A percentile compares a stretch with the other conserved stretches of the same genome.
phyloP scores from a whole-genome alignment of 2,113 vertebrate species.

The Piprites chloris region DNA sequence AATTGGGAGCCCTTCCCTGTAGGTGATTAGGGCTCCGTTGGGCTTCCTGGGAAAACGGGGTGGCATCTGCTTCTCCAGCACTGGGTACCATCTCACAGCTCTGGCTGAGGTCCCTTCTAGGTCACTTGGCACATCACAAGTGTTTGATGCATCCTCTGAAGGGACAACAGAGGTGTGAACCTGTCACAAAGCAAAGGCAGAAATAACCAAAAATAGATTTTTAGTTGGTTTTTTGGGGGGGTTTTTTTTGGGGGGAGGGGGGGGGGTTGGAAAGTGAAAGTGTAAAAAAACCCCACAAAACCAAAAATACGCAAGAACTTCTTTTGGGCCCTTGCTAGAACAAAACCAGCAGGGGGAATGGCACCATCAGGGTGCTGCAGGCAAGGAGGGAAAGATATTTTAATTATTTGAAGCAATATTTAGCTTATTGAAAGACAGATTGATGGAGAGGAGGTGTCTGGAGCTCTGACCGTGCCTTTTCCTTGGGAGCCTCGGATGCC shows the following conservation, averaged over 20 bases:
- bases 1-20: background rate
- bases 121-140: conserved; percentile 3
- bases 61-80: background rate
- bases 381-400: background rate
- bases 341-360: background rate
- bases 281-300: background rate
- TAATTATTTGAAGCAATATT: background rate
- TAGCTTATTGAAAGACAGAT: background rate
- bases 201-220: conserved; percentile 13
- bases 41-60: background rate
- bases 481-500: background rate
- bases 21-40: background rate
- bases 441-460: background rate
- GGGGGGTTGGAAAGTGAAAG: background rate
- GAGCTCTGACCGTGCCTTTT: background rate
- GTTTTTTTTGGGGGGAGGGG: no score
- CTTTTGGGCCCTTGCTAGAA: background rate
- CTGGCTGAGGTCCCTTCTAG: conserved; percentile 8
- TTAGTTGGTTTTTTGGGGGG: background rate
- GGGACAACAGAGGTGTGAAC: conserved; percentile 45
- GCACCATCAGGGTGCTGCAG: background rate
- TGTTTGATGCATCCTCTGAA: conserved; percentile 25
- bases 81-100: background rate
- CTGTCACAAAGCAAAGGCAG: background rate
- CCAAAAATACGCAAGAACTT: background rate